Evolutionary conservation across 2,888 invertebrate species (phyloP).

Genomic region (Monochamus alternatus): DNA sequence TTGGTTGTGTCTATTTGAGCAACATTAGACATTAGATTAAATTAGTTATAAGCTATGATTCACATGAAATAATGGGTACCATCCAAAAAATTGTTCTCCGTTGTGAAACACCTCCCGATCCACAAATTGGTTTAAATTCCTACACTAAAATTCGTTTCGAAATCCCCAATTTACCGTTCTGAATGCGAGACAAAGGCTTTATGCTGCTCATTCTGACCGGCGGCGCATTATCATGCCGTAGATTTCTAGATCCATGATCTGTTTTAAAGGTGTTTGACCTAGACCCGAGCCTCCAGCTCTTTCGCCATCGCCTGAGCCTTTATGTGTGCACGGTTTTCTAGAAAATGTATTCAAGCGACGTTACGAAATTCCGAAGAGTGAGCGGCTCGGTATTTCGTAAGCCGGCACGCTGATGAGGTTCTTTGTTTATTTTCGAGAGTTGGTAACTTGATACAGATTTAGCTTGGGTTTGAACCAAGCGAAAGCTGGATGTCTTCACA

Average conservation of each 20-base stretch:
- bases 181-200: slow-evolving; percentile 16
- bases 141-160: not conserved
- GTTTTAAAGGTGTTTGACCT: slow-evolving; percentile 36
- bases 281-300: slow-evolving; percentile 36
- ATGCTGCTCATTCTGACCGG: slow-evolving; percentile 12
- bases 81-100: too few relatives aligned
- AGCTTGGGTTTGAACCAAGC: slow-evolving; percentile 12
- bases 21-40: too few relatives aligned
- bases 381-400: slow-evolving; percentile 20
- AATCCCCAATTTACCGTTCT: slow-evolving; percentile 19
- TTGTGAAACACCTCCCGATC: too few relatives aligned
- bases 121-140: too few relatives aligned
- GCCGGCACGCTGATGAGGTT: not conserved
- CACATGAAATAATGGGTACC: too few relatives aligned
- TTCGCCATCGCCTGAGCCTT: slow-evolving; percentile 30
- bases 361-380: slow-evolving; percentile 26
- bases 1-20: too few relatives aligned
- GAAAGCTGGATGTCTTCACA: slow-evolving; percentile 17
- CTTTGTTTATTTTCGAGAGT: slow-evolving; percentile 29
- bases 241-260: slow-evolving; percentile 34
- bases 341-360: slow-evolving; percentile 20
- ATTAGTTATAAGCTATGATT: too few relatives aligned
- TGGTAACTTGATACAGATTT: slow-evolving; percentile 19
- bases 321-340: slow-evolving; percentile 28
- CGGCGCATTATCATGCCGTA: slow-evolving; percentile 20